Evolutionary conservation across 2,888 invertebrate genomes (phyloP).

Genomic region (Apamea crenata): DNA sequence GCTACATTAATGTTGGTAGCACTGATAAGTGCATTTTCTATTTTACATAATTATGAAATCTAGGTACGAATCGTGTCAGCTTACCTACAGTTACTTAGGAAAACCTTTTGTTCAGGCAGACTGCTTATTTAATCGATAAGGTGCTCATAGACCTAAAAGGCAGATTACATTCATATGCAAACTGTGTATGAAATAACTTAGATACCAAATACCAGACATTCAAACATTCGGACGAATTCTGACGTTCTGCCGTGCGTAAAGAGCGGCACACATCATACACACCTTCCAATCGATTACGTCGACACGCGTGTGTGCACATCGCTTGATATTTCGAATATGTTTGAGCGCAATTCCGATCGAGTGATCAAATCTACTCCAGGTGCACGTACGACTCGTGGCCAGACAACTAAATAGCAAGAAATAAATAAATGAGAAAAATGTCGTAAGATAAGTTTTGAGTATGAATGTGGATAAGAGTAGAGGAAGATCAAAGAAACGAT

Average conservation of each 20-base stretch:
- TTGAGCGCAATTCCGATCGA: not conserved
- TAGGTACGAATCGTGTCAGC: not conserved
- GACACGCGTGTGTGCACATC: constrained; percentile 16
- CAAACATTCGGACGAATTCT: not conserved
- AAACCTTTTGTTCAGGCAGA: too few species aligned
- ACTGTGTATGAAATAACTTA: not conserved
- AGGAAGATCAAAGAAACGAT: not conserved
- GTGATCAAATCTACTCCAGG: not conserved
- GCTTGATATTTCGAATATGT: constrained; percentile 24
- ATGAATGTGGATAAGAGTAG: not conserved
- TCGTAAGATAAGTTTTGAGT: not conserved
- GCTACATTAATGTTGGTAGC: not conserved
- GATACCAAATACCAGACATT: constrained; percentile 2
- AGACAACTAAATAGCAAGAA: not conserved
- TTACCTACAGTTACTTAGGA: not conserved
- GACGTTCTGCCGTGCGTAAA: not conserved
- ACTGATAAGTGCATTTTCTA: not conserved
- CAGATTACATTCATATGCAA: not conserved
- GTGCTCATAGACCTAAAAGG: not conserved
- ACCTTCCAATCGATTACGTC: constrained; percentile 28
- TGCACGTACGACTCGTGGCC: not conserved
- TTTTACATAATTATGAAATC: not conserved
- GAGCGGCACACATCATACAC: not conserved
- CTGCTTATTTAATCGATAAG: not conserved
- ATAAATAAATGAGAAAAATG: not conserved